A percentile compares a stretch with the other conserved stretches of the same genome.
phyloP scores from a whole-genome alignment of 2,797 vertebrate species.

The Lerista edwardsae region DNA sequence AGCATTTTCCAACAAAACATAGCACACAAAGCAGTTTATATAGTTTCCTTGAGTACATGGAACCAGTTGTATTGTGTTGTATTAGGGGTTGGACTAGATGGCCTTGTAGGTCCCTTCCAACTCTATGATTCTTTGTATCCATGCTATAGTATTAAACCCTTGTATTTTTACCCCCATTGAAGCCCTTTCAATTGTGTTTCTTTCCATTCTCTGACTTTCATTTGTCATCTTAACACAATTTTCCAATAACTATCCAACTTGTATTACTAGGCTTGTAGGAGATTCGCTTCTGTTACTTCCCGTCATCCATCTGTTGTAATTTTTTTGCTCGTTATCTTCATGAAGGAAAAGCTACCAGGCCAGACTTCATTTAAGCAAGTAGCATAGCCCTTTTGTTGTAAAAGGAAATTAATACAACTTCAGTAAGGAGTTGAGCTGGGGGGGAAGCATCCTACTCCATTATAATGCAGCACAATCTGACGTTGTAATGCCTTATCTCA shows the following conservation, averaged over 20 bases:
- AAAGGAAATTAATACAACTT: slow-evolving; percentile 41
- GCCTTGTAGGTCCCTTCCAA: too few species aligned
- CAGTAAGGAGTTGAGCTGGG: slow-evolving; percentile 15
- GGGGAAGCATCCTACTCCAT: slow-evolving; percentile 25
- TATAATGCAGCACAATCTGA: slow-evolving; percentile 26
- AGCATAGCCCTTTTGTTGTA: slow-evolving; percentile 28
- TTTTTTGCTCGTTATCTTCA: slow-evolving; percentile 3
- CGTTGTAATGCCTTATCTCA: slow-evolving; percentile 30
- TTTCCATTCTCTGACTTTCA: neutral
- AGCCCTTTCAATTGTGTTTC: neutral
- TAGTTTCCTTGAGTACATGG: neutral
- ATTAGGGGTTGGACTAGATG: too few species aligned
- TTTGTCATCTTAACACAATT: neutral
- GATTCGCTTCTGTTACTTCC: neutral
- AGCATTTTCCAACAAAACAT: neutral
- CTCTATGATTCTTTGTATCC: neutral
- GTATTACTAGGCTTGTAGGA: neutral
- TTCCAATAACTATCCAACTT: neutral
- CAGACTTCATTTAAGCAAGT: slow-evolving; percentile 35
- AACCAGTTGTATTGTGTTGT: neutral
- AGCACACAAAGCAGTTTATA: too few species aligned
- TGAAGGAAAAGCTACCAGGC: slow-evolving; percentile 7
- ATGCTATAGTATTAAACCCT: neutral
- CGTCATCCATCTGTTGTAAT: neutral
- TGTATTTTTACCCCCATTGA: neutral